A percentile compares a stretch with the other conserved stretches of the same genome.
phyloP scores from a whole-genome alignment of 2,797 vertebrate genomes.

The Eidolon dupreanum region DNA sequence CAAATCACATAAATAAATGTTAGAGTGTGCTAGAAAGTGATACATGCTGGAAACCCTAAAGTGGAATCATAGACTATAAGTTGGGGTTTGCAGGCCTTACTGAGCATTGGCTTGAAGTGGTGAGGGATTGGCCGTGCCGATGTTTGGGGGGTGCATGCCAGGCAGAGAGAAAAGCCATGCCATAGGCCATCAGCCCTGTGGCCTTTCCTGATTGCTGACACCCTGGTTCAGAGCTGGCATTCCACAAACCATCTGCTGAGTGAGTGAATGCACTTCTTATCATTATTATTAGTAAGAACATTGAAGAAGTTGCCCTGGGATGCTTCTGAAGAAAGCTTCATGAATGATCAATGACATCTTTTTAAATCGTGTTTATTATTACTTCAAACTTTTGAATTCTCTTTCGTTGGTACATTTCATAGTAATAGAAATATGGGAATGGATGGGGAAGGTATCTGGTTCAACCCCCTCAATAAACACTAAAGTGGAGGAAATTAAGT shows the following conservation, averaged over 20 bases:
- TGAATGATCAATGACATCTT: not conserved
- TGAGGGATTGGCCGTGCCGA: accelerated
- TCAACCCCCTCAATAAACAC: too few relatives aligned
- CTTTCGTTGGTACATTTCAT: not conserved
- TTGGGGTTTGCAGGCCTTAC: not conserved
- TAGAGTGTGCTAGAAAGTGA: not conserved
- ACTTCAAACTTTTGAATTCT: not conserved
- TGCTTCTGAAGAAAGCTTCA: not conserved
- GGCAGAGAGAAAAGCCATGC: not conserved
- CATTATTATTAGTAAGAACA: not conserved
- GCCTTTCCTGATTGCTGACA: not conserved
- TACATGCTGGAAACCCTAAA: not conserved
- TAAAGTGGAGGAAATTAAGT: too few relatives aligned
- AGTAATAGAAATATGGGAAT: not conserved
- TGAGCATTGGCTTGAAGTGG: not conserved
- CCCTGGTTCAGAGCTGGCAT: not conserved
- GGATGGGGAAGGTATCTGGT: not conserved
- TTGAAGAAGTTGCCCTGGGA: not conserved
- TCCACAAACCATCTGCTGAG: not conserved
- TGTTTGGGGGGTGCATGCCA: not conserved
- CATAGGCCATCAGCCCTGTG: not conserved
- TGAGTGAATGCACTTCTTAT: too few relatives aligned
- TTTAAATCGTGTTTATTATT: not conserved
- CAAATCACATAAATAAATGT: too few relatives aligned
- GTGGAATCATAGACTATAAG: not conserved